Evolutionary conservation across 2,113 vertebrate species (phyloP).

Genomic region (Uropsilus gracilis): DNA sequence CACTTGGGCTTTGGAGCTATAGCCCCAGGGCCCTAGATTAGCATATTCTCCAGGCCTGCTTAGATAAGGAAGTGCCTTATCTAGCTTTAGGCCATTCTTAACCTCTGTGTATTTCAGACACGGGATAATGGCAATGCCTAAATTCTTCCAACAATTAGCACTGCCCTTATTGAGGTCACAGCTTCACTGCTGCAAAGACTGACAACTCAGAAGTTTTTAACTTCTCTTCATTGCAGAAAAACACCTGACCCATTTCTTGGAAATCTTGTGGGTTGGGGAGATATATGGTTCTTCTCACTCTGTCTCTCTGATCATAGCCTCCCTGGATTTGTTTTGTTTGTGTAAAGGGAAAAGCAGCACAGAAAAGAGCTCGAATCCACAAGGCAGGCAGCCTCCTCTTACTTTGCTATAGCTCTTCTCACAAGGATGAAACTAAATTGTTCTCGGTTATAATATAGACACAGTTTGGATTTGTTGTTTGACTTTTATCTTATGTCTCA

Average conservation of each 20-base stretch:
- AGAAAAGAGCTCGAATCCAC: not conserved
- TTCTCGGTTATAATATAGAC: not conserved
- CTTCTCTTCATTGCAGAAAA: not conserved
- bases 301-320: not conserved
- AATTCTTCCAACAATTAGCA: too few species aligned
- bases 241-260: not conserved
- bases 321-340: not conserved
- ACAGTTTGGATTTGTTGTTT: not conserved
- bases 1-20: too few species aligned
- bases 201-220: not conserved
- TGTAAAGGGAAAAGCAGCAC: too few species aligned
- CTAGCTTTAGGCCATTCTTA: too few species aligned
- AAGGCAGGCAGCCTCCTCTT: not conserved
- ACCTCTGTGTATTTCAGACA: too few species aligned
- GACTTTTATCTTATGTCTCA: not conserved
- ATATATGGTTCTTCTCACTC: rapidly evolving
- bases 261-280: too few species aligned
- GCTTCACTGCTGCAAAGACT: too few species aligned
- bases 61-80: too few species aligned
- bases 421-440: not conserved
- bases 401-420: not conserved
- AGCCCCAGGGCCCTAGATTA: too few species aligned
- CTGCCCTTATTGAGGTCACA: too few species aligned
- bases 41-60: too few species aligned
- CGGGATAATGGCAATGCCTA: too few species aligned